Conservation (phyloP, 1,140 invertebrate genomes). For the Vollenhovia emeryi region DNA sequence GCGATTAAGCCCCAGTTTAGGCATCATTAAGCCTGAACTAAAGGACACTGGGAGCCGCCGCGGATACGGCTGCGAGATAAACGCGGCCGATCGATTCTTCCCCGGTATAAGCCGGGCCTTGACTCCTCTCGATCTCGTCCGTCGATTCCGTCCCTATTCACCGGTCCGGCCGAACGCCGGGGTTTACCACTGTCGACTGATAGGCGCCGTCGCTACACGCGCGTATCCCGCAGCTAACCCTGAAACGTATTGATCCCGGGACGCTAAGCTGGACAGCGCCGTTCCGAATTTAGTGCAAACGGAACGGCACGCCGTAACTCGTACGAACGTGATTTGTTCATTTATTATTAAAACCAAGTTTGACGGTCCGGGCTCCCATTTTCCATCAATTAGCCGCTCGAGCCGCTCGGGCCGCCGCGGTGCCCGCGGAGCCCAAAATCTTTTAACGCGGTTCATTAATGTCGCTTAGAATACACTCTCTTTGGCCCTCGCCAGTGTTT, state of each 20-base stretch:
- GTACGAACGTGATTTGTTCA: background rate
- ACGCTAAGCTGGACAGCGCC: background rate
- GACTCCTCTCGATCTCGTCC: constrained; percentile 78
- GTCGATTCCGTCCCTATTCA: constrained; percentile 5
- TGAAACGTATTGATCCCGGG: constrained; percentile 35
- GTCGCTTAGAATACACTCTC: background rate
- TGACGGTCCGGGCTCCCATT: background rate
- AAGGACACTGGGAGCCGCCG: constrained; percentile 81
- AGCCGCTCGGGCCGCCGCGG: too few species aligned
- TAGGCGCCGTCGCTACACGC: constrained; percentile 19
- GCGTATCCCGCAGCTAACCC: constrained; percentile 24
- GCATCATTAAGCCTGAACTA: constrained; percentile 82
- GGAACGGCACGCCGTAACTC: background rate
- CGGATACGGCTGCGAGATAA: constrained; percentile 75
- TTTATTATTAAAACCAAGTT: background rate
- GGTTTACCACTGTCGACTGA: constrained; percentile 72
- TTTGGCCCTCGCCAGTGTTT: background rate
- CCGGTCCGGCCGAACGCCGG: constrained; percentile 70
- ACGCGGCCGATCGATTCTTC: constrained; percentile 82
- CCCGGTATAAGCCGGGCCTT: constrained; percentile 76
- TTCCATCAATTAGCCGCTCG: background rate
- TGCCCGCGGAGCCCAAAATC: too few species aligned
- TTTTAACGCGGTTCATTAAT: background rate
- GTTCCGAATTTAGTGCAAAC: constrained; percentile 41
- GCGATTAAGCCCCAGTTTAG: constrained; percentile 81